These are phyloP conservation scores for Hemitrygon akajei DNA, from an alignment of 2,797 vertebrate genomes.

Conservation along the genomic window DNA sequence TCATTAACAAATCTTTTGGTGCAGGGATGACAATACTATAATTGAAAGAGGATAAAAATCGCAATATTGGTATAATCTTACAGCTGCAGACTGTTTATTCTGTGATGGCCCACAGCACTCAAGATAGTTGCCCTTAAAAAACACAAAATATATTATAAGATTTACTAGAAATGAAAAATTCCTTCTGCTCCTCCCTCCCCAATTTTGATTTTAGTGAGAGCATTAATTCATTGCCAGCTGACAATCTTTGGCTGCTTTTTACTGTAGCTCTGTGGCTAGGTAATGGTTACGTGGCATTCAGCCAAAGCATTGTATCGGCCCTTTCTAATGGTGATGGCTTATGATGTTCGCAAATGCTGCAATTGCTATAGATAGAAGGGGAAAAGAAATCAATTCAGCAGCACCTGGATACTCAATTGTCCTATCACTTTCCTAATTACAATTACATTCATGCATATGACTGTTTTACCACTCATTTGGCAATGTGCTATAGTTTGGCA, in stretches of 20 bases:
- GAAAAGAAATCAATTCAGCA: neutral
- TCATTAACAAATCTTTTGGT: slow-evolving; percentile 25
- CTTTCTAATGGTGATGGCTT: neutral
- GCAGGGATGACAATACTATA: neutral
- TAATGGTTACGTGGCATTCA: neutral
- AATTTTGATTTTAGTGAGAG: neutral
- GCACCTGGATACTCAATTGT: neutral
- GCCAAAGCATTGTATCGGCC: slow-evolving; percentile 14
- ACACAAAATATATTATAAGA: slow-evolving; percentile 22
- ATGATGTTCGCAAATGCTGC: slow-evolving; percentile 19
- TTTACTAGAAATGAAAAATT: slow-evolving; percentile 18
- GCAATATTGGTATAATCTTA: slow-evolving; percentile 31
- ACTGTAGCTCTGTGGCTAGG: neutral
- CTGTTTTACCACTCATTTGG: slow-evolving; percentile 4
- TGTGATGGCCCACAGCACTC: neutral
- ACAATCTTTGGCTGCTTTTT: neutral
- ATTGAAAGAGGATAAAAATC: slow-evolving; percentile 8
- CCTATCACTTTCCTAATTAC: neutral
- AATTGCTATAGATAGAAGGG: neutral
- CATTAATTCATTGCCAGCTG: neutral
- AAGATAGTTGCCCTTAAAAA: slow-evolving; percentile 15
- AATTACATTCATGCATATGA: slow-evolving; percentile 20
- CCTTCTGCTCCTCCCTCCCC: neutral
- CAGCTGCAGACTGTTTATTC: slow-evolving; percentile 33
- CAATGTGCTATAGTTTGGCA: neutral